Base-by-base conservation (phyloP, 2,888 invertebrate genomes). In the Neoitamus cyanurus region DNA sequence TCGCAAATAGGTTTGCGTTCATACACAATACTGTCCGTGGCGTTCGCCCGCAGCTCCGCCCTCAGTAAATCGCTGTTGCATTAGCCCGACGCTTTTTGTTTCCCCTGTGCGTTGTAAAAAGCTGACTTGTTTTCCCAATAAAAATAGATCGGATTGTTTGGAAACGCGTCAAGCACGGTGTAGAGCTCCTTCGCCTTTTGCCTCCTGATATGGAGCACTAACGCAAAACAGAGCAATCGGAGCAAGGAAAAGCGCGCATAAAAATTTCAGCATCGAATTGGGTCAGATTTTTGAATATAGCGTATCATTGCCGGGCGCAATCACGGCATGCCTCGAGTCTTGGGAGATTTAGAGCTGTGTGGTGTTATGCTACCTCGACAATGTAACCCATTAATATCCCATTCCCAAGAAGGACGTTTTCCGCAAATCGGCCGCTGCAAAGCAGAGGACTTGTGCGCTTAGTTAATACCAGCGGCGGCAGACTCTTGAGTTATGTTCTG, bases 331-430 rank as follows among this genome's bases (percentile, higher is more conserved):
- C 36, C 73, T 20, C 6, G 9, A 36, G 15, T 20, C 36, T 36
- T 58, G 20, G 58, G 6, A 58, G 7, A 58, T 58, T 58, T 58
- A 58, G 15, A 25, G 20, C 2, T 25, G 37, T 11, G 20, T 15
- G 20, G 58, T 11, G 25, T 58, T 58, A 11, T 58, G 58, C 58
- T 58, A 25, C 20, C 73, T 36, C 20, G 20, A 73, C 73, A 73
- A 73, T 73, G 36, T 73, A n/a, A 31, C 15, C 73, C 73, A 34
- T 73, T 73, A 73, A 73, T 34, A 36, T 20, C n/a, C 36, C 36
- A 36, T 36, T 73, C 31, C 73, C 31, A 73, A 37, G 34, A 20
- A 20, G 73, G 20, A 25, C 58, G 42, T 20, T 58, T 58, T 58
- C 20, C 58, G 58, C 9, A 58, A 58, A 15, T n/a, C 30, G 11